phyloP scores from a whole-genome alignment of 2,797 vertebrate species.

The Lepidocolaptes lacrymiger region DNA sequence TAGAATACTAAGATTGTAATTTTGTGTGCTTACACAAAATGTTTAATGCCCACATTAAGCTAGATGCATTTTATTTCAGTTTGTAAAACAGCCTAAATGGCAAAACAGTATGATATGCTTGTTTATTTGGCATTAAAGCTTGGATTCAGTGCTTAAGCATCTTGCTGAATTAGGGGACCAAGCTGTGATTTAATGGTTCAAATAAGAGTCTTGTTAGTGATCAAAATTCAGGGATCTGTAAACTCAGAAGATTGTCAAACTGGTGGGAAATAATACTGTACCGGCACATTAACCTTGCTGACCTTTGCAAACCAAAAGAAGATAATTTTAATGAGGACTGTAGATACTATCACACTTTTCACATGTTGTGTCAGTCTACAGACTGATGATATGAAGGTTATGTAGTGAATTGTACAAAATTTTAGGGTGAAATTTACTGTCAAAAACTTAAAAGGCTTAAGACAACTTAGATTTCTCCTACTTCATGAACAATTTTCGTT shows the following conservation, averaged over 20 bases:
- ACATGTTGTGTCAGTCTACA: neutral
- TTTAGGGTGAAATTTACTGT: neutral
- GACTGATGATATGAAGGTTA: neutral
- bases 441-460: neutral
- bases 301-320: neutral
- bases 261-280: neutral
- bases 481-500: neutral
- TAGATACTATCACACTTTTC: neutral
- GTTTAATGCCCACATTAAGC: constrained; percentile 39
- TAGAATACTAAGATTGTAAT: constrained; percentile 23
- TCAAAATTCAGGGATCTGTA: neutral
- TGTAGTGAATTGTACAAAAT: neutral
- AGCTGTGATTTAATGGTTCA: constrained; percentile 23
- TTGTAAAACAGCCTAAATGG: constrained; percentile 30
- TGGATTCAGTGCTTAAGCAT: neutral
- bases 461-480: neutral
- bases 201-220: neutral
- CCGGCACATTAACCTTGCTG: neutral
- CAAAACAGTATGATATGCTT: neutral
- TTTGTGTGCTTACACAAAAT: constrained; percentile 13
- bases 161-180: neutral
- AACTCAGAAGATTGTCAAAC: neutral
- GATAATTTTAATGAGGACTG: neutral
- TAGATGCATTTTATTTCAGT: constrained; percentile 28
- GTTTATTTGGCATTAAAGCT: constrained; percentile 49